Percentiles rank a stretch among this genome's conserved stretches.
Evolutionary conservation across 30 jellyfish, hydroid and myxozoan genomes (phyloP).

Genomic region (Hydra vulgaris): DNA sequence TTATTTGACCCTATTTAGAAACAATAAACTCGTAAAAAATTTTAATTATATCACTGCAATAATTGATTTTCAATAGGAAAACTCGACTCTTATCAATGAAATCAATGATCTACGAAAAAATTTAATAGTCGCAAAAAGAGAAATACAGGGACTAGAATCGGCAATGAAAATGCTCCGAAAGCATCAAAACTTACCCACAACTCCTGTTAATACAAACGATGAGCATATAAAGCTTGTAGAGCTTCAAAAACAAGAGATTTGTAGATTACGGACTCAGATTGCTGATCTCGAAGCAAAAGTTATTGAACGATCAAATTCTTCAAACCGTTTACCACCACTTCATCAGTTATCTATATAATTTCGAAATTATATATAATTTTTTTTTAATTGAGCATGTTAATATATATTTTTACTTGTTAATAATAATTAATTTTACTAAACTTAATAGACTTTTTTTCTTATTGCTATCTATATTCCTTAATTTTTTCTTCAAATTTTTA

Average conservation of each 20-base stretch:
- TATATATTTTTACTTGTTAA: too few species aligned
- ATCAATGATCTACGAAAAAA: conserved; percentile 89
- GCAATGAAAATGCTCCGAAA: conserved; percentile 56
- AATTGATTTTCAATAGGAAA: conserved; percentile 46
- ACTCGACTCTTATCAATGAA: conserved; percentile 79
- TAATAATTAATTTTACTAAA: too few species aligned
- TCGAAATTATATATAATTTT: too few species aligned
- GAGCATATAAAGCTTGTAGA: conserved; percentile 54
- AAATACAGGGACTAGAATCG: conserved; percentile 82
- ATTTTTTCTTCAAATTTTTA: too few species aligned
- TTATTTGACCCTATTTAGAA: too few species aligned
- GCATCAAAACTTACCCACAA: conserved; percentile 34
- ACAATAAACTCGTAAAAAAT: too few species aligned
- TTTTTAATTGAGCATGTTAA: too few species aligned
- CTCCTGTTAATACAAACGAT: conserved; percentile 16
- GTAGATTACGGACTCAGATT: conserved; percentile 61
- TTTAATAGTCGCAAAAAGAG: conserved; percentile 80
- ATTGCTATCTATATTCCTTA: too few species aligned
- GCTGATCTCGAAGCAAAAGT: conserved; percentile 68
- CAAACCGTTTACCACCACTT: conserved; percentile 70
- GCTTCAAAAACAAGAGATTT: conserved; percentile 74
- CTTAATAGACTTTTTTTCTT: too few species aligned
- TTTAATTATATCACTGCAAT: too few species aligned
- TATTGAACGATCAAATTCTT: conserved; percentile 93
- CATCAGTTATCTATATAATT: not conserved